Base-by-base conservation (phyloP, 2,113 vertebrate species). In the Albula goreensis region DNA sequence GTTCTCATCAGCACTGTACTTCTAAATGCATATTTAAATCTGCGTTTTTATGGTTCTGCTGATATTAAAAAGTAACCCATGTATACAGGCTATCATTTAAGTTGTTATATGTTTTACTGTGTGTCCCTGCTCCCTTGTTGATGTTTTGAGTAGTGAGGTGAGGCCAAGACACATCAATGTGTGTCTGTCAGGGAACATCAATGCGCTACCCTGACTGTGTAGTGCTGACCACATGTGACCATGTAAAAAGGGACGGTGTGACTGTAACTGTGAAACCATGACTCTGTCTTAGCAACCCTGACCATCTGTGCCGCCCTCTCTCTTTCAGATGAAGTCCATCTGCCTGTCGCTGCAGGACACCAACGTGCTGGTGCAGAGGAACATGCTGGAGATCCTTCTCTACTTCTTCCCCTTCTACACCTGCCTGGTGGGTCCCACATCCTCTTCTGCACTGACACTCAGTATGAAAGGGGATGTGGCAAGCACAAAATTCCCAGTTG, bases 351-450 rank as follows among this genome's bases (percentile, higher is more conserved):
- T 99, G 57, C 91, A 98, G 95, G 98, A 99, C 92, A 94, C 97
- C 22, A 99, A 99, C 85, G 96, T 97, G 80, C 96, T 99, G 63
- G 98, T 99, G 84, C 98, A 99, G 86, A 97, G 98, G 88, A 98
- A 99, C 91, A 98, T 95, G 77, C 92, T 99, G 84, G 98, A 99
- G 91, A 96, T 98, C 51, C 96, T 98, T 49, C 96, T 99, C 19
- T 97, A 96, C 94, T 99, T 99, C 92, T 99, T 99, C 92, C 97
- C 98, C 0, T 96, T 99, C 85, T 96, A 94, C 25, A 92, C 94
- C 81, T 97, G 95, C 85, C 90, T 98, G 97, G 98, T 99, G 91
- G 93, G 97, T 91, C 0, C 15, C 60, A 22, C 60, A 66, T 7
- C 22, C 2, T 66, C 17, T 66, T 41, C 31, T 41, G 31, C 31